A percentile compares a stretch with the other conserved stretches of the same genome.
Conservation (phyloP, 1,140 invertebrate species). For the Venturia canescens region DNA sequence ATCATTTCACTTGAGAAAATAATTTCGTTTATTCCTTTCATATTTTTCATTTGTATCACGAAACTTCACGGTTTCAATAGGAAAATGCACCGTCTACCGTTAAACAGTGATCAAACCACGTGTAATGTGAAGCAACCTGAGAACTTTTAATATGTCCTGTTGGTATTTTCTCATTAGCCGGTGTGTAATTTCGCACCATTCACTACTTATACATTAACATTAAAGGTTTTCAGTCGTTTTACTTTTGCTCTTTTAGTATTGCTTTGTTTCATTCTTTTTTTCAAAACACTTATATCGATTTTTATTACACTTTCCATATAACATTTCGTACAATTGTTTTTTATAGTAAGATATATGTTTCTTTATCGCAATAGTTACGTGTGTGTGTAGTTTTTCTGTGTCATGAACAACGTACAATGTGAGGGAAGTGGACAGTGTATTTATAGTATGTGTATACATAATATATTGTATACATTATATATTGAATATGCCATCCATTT, state of each 20-base stretch:
- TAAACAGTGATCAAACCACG: no score
- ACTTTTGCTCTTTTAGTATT: background rate
- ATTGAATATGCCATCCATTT: background rate
- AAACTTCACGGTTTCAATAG: no score
- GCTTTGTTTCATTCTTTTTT: background rate
- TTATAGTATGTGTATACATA: constrained; percentile 13
- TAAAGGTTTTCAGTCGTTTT: background rate
- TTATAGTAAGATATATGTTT: constrained; percentile 42
- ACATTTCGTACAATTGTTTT: constrained; percentile 52
- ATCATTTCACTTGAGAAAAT: no score
- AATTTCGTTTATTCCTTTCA: no score
- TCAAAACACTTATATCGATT: constrained; percentile 55
- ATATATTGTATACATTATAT: background rate
- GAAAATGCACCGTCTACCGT: no score
- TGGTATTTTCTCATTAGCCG: no score
- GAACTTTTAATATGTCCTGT: no score
- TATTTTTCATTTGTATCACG: no score
- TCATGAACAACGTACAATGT: constrained; percentile 25
- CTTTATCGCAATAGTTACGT: constrained; percentile 39
- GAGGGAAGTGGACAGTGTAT: constrained; percentile 15
- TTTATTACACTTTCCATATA: constrained; percentile 52
- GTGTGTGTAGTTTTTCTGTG: constrained; percentile 6
- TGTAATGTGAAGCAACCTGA: no score
- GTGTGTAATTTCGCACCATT: background rate
- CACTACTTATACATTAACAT: background rate